These are phyloP conservation scores for Agrochola circellaris DNA, from an alignment of 2,888 invertebrate species.

Conservation along the genomic window DNA sequence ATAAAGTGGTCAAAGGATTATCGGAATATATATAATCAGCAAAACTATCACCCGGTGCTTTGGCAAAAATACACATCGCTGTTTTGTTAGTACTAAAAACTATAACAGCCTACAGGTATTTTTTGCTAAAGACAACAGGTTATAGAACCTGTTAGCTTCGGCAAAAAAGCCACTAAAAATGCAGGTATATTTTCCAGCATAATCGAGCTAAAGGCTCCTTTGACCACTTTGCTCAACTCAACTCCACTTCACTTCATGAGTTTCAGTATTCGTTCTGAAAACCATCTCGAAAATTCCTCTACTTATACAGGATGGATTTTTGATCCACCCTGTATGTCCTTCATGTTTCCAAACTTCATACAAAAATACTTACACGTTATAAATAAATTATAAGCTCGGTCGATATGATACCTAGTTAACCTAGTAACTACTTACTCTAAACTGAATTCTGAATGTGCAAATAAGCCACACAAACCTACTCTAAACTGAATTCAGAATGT, in stretches of 20 bases:
- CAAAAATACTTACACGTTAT: too few relatives aligned
- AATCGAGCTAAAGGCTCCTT: not conserved
- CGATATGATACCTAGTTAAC: not conserved
- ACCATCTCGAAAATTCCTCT: not conserved
- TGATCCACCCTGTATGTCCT: not conserved
- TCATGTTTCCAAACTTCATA: not conserved
- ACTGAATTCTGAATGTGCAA: slow-evolving; percentile 26
- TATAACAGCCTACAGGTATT: too few relatives aligned
- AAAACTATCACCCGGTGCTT: too few relatives aligned
- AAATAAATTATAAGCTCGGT: not conserved
- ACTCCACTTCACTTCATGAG: not conserved
- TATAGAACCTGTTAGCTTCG: too few relatives aligned
- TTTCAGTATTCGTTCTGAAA: not conserved
- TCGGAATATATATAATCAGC: too few relatives aligned
- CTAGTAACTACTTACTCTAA: not conserved
- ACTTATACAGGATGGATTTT: not conserved
- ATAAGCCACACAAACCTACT: not conserved
- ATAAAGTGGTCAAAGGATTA: too few relatives aligned
- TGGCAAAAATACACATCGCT: too few relatives aligned
- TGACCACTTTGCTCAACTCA: not conserved
- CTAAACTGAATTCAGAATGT: slow-evolving; percentile 23
- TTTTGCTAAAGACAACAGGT: not conserved
- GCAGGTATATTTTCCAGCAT: not conserved
- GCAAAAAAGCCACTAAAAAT: not conserved
- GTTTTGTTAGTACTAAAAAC: too few relatives aligned